These are phyloP conservation scores for Cremastinae sp. DNA, from an alignment of 2,888 invertebrate species.

Conservation along the genomic window DNA sequence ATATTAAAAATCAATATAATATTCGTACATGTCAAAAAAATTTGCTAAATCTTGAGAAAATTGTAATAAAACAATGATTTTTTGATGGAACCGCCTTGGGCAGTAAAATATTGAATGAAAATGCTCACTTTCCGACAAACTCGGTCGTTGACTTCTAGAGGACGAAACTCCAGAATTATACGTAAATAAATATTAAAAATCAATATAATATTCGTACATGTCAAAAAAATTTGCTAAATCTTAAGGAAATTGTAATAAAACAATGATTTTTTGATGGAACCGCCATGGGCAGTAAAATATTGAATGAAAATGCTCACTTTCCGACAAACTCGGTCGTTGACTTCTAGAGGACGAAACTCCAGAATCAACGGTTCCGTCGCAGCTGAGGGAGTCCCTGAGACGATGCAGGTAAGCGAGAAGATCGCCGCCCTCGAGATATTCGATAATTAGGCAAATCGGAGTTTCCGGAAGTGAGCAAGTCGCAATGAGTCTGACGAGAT, in stretches of 20 bases:
- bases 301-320: conserved; percentile 65
- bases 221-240: no score
- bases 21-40: no score
- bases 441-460: conserved; percentile 89
- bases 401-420: conserved; percentile 84
- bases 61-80: no score
- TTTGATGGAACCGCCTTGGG: no score
- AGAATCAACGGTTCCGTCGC: conserved; percentile 61
- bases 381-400: conserved; percentile 67
- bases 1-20: no score
- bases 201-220: no score
- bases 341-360: conserved; percentile 33
- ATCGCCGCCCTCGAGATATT: conserved; percentile 90
- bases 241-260: no score
- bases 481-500: conserved; percentile 88
- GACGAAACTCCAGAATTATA: conserved; percentile 49
- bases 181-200: no score
- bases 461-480: conserved; percentile 86
- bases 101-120: neutral
- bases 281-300: neutral
- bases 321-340: conserved; percentile 50
- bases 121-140: conserved; percentile 63
- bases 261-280: no score
- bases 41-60: no score
- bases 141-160: conserved; percentile 40